These are phyloP conservation scores for Oryzias woworae DNA, from an alignment of 2,113 vertebrate genomes.

Conservation along the genomic window DNA sequence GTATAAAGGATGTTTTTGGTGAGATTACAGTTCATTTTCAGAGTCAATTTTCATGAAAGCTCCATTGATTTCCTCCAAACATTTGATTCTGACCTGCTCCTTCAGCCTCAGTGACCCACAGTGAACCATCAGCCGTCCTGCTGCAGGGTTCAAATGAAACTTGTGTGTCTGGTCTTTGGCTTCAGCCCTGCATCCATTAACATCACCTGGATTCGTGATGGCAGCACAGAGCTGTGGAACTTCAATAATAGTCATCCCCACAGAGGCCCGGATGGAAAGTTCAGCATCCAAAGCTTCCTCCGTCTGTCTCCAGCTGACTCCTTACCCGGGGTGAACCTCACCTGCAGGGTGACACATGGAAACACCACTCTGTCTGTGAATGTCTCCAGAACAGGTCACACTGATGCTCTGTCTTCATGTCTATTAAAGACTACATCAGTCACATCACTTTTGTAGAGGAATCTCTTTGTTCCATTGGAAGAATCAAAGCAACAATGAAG, in stretches of 20 bases:
- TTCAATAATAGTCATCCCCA: constrained; percentile 41
- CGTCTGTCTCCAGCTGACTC: constrained; percentile 28
- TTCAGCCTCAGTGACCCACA: constrained; percentile 40
- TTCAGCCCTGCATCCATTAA: constrained; percentile 68
- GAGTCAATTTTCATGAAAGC: neutral
- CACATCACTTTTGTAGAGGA: neutral
- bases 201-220: constrained; percentile 59
- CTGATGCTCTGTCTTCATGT: neutral
- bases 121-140: constrained; percentile 50
- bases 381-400: constrained; percentile 57
- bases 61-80: neutral
- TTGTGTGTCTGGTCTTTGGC: constrained; percentile 62
- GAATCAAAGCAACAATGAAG: too few species aligned
- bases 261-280: constrained; percentile 63
- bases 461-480: too few species aligned
- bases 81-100: neutral
- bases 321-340: constrained; percentile 53
- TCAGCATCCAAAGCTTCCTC: constrained; percentile 65
- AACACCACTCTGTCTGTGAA: constrained; percentile 41
- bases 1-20: constrained; percentile 63
- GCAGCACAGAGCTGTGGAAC: neutral
- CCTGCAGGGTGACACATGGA: constrained; percentile 63
- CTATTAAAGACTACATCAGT: neutral
- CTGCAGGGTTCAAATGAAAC: constrained; percentile 49
- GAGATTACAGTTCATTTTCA: constrained; percentile 16